Base-by-base conservation (phyloP, 1,140 invertebrate species). In the Halictus rubicundus region DNA sequence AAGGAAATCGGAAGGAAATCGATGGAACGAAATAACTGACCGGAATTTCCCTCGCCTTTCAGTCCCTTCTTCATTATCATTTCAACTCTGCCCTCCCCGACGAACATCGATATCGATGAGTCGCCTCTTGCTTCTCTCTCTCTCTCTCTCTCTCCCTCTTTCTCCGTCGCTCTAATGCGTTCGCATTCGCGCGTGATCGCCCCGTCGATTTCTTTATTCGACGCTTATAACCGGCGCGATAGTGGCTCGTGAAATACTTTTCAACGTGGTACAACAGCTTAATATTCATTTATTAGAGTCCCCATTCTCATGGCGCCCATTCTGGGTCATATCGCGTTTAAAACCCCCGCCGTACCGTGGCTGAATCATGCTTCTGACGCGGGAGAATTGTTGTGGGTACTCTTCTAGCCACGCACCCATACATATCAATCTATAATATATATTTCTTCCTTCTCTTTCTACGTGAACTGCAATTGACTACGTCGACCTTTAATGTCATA, bases 231-330 rank as follows among this genome's bases (percentile, higher is more conserved):
- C 32, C 25, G 21, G 21, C 32, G 32, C 5, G 23, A 52, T 52
- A 23, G 68, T 25, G 57, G 57, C 14, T 68, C 23, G 23, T 69
- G 59, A 69, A 77, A 61, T 77, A 61, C 32, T 12, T 52, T 69
- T 14, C 42, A 27, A 14, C 46, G 25, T 23, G 25, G 57, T 52
- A 70, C 27, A 60, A 70, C 37, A 25, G 32, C 66, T 52, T 52
- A 70, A 70, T 77, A 70, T 77, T 77, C 75, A 63, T 37, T 77
- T 70, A 70, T 69, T 77, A 70, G 32, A 32, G 32, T 32, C 32
- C 32, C 32, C 32, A 32, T 32, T 32, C 32, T 70, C 61, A 23
- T 14, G 25, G 19, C 64, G 59, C 7, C 23, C 57, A 59, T 63
- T 70, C n/a, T 77, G 27, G 59, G 57, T 52, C 65, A 63, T 63